Percentiles rank a stretch among this genome's conserved stretches.
Conservation (phyloP, 2,888 invertebrate genomes). For the Drosophila multiciliata region DNA sequence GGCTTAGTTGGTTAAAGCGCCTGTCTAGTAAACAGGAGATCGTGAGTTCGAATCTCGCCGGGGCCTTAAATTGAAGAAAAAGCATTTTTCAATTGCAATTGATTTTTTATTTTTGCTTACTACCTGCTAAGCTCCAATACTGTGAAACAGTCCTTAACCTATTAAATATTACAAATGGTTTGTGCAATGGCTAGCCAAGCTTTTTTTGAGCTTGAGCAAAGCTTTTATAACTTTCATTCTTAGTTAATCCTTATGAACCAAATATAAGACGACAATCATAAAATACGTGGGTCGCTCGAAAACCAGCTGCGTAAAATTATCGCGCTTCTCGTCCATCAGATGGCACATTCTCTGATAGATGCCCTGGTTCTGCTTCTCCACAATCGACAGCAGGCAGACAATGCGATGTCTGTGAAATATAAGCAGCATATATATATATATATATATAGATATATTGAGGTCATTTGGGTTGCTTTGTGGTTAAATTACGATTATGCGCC, state of each 20-base stretch:
- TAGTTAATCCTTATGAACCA: conserved; percentile 82
- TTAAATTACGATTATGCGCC: conserved; percentile 16
- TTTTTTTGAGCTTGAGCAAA: conserved; percentile 6
- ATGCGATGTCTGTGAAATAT: conserved; percentile 81
- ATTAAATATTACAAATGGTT: conserved; percentile 37
- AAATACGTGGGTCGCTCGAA: conserved; percentile 83
- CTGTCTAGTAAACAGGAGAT: conserved; percentile 85
- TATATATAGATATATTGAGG: conserved; percentile 8
- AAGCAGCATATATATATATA: not conserved
- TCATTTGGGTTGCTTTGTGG: conserved; percentile 11
- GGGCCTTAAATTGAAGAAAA: conserved; percentile 64
- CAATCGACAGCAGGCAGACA: conserved; percentile 83
- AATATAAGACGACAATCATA: conserved; percentile 83
- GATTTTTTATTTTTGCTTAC: not conserved
- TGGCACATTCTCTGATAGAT: conserved; percentile 83
- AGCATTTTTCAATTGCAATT: not conserved
- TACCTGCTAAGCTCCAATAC: conserved; percentile 24
- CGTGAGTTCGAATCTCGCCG: conserved; percentile 85
- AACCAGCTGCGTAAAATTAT: conserved; percentile 83
- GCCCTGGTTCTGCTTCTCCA: conserved; percentile 84
- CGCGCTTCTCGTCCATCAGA: conserved; percentile 82
- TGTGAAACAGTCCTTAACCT: conserved; percentile 23
- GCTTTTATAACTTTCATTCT: conserved; percentile 19
- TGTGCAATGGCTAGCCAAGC: conserved; percentile 31
- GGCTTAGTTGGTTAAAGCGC: conserved; percentile 85